These are phyloP conservation scores for Heliconius himera DNA, from an alignment of 1,140 invertebrate genomes.

Conservation along the genomic window DNA sequence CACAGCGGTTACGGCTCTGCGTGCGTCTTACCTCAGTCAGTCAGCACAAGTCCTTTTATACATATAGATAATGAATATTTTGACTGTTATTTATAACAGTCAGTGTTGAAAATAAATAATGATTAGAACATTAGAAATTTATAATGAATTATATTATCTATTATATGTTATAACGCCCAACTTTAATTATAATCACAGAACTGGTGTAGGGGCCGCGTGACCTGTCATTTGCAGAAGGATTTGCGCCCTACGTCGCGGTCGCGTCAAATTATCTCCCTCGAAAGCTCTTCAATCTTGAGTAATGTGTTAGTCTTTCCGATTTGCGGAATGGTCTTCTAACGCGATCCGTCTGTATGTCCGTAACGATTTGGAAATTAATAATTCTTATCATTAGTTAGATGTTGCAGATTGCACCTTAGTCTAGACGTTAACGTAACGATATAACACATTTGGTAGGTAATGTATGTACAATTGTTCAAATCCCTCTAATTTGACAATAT, in stretches of 20 bases:
- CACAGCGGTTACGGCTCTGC: too few species aligned
- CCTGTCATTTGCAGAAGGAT: conserved; percentile 70
- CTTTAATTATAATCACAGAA: conserved; percentile 17
- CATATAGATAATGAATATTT: too few species aligned
- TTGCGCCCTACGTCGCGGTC: conserved; percentile 62
- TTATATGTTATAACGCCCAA: too few species aligned
- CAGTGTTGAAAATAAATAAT: too few species aligned
- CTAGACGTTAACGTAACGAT: neutral
- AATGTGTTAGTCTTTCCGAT: conserved; percentile 57
- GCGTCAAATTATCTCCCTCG: conserved; percentile 57
- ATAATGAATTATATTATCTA: too few species aligned
- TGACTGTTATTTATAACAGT: too few species aligned
- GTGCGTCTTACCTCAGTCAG: too few species aligned
- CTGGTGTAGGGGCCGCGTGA: conserved; percentile 47
- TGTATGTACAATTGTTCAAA: neutral
- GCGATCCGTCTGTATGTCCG: neutral
- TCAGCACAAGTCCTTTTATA: too few species aligned
- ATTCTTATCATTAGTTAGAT: neutral
- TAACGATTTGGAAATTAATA: conserved; percentile 15
- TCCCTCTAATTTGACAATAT: too few species aligned
- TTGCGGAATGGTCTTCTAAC: conserved; percentile 33
- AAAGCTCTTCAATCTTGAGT: conserved; percentile 45
- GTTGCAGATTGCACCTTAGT: neutral
- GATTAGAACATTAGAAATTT: too few species aligned
- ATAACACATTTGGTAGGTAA: neutral